Base-by-base conservation (phyloP, 2,797 vertebrate genomes). In the Alauda arvensis region DNA sequence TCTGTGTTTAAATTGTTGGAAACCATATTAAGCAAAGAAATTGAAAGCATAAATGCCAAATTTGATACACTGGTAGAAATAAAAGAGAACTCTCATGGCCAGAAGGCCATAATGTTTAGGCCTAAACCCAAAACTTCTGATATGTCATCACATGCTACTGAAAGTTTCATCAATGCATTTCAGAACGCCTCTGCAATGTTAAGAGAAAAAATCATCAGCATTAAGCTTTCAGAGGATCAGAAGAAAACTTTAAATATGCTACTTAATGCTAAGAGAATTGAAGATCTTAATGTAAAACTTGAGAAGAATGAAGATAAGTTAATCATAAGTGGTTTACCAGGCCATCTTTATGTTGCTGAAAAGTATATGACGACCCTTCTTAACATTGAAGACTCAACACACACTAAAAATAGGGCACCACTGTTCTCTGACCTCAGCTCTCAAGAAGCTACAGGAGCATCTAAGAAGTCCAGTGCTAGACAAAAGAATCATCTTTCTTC, bases 141-240 rank as follows among this genome's bases (percentile, higher is more conserved):
- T 91, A 75, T 95, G 46, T 94, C 93, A 24, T 59, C 81, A 37
- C 93, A 97, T n/a, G 96, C 97, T 51, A 89, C 75, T 45, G 80
- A 90, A 77, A 85, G 46, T 72, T 97, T 97, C 76, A 86, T 89
- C 2, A 90, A 40, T 61, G 63, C 69, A 57, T 95, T 94, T 90
- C 96, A 97, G 43, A 70, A 15, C 25, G 45, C 67, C 39, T 86
- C 14, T 37, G 31, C 75, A 61, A 84, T 79, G 60, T n/a, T 92
- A 66, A 56, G 9, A 40, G 94, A 31, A 87, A 95, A 90, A 78
- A 5, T n/a, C 19, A 45, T 96, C 77, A 46, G 4, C 4, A 42
- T 26, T 23, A 91, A 84, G 43, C 55, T 46, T 85, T 78, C 88
- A 87, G 75, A 67, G 78, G 42, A 83, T 53, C 71, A 76, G 60